A percentile compares a stretch with the other conserved stretches of the same genome.
Conservation (phyloP, 1,140 invertebrate genomes). For the Lucilia sericata region DNA sequence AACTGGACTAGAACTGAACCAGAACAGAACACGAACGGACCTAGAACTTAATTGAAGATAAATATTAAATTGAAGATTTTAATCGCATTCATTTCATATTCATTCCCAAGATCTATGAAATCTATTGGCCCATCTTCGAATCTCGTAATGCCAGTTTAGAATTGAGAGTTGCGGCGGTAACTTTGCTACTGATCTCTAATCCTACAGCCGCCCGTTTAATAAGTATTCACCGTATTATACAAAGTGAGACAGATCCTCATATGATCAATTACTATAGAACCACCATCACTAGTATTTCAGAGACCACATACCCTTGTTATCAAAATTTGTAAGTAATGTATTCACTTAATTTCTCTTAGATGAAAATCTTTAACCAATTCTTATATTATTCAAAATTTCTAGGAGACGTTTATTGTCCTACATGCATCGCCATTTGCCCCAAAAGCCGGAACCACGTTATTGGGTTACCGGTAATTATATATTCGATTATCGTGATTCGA, state of each 20-base stretch:
- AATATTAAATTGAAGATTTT: no score
- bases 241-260: constrained; percentile 73
- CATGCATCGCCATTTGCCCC: constrained; percentile 71
- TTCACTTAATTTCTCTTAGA: no score
- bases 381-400: neutral
- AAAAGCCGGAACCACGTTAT: constrained; percentile 68
- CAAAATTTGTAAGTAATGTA: constrained; percentile 70
- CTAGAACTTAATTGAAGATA: no score
- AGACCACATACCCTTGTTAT: constrained; percentile 75
- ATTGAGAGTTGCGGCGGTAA: constrained; percentile 75
- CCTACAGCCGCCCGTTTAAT: constrained; percentile 75
- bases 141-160: constrained; percentile 76
- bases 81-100: no score
- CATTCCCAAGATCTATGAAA: constrained; percentile 70
- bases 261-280: constrained; percentile 80
- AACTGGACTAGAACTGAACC: no score
- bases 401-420: constrained; percentile 73
- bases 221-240: constrained; percentile 77
- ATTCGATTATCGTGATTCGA: constrained; percentile 74
- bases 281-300: constrained; percentile 76
- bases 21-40: no score
- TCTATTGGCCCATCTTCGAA: constrained; percentile 78
- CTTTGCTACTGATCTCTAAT: constrained; percentile 73
- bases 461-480: constrained; percentile 76
- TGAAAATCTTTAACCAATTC: no score